A percentile compares a stretch with the other conserved stretches of the same genome.
Evolutionary conservation across 1,140 invertebrate species (phyloP).

Genomic region (Popillia japonica): DNA sequence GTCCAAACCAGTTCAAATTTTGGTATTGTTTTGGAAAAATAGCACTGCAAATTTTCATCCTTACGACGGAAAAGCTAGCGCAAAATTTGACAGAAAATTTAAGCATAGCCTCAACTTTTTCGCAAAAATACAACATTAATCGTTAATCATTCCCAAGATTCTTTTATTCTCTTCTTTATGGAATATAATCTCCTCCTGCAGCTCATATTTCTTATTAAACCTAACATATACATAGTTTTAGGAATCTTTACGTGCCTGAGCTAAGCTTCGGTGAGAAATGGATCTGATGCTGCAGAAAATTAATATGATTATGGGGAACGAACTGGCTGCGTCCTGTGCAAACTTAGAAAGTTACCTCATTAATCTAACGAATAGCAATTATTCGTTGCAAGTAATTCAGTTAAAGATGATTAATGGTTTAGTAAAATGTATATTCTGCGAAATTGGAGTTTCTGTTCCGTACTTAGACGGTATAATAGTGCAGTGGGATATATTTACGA

Average conservation of each 20-base stretch:
- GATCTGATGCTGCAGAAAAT: conserved; percentile 25
- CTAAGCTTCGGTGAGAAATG: neutral
- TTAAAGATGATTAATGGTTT: conserved; percentile 26
- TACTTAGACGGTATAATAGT: neutral
- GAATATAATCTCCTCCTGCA: neutral
- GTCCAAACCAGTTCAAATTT: too few species aligned
- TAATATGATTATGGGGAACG: conserved; percentile 20
- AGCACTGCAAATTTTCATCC: too few species aligned
- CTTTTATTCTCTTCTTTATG: neutral
- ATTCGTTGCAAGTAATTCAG: conserved; percentile 23
- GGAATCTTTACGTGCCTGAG: neutral
- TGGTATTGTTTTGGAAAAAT: too few species aligned
- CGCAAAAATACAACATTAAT: too few species aligned
- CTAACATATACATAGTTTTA: conserved; percentile 1
- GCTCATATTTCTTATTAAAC: neutral
- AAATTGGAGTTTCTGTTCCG: neutral
- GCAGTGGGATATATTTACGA: neutral
- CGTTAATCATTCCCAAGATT: neutral
- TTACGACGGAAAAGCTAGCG: too few species aligned
- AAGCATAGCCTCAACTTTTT: too few species aligned
- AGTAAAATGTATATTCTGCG: neutral
- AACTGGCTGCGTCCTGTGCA: neutral
- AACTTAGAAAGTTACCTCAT: conserved; percentile 25
- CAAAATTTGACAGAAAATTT: too few species aligned
- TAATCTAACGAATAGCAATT: conserved; percentile 30